These are phyloP conservation scores for Lepidochrysops patricia DNA, from an alignment of 2,888 invertebrate genomes.

Conservation along the genomic window DNA sequence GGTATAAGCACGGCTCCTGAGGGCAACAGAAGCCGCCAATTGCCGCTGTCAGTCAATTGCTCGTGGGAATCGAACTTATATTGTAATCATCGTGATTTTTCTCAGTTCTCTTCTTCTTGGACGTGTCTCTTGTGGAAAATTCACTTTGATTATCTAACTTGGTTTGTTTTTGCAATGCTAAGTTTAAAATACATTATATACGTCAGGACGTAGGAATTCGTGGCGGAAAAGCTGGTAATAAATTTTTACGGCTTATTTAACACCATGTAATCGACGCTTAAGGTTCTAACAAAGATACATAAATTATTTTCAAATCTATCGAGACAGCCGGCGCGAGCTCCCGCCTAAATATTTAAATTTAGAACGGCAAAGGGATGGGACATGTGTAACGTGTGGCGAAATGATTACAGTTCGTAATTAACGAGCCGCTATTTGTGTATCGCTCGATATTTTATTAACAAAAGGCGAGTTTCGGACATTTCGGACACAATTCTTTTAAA, in stretches of 20 bases:
- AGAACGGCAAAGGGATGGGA: constrained; percentile 73
- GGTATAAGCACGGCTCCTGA: constrained; percentile 7
- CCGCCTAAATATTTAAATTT: constrained; percentile 68
- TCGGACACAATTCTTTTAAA: constrained; percentile 58
- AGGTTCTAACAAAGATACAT: constrained; percentile 44
- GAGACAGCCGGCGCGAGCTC: constrained; percentile 53
- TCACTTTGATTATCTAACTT: too few relatives aligned
- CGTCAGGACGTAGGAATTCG: too few relatives aligned
- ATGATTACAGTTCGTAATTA: constrained; percentile 72
- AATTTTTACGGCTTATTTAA: neutral
- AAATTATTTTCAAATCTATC: constrained; percentile 61
- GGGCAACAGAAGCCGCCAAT: constrained; percentile 23
- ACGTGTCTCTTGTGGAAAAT: neutral
- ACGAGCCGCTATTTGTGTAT: constrained; percentile 65
- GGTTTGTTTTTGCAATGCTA: too few relatives aligned
- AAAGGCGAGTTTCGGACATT: constrained; percentile 30
- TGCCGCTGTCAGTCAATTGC: constrained; percentile 16
- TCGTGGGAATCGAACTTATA: constrained; percentile 26
- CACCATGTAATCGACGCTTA: neutral
- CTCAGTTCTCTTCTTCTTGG: neutral
- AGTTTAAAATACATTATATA: too few relatives aligned
- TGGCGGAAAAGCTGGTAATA: neutral
- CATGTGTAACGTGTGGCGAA: constrained; percentile 74
- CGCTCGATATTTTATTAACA: constrained; percentile 44
- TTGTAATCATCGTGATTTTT: neutral